Base-by-base conservation (phyloP, 2,888 invertebrate species). In the Lasioglossum lativentre region DNA sequence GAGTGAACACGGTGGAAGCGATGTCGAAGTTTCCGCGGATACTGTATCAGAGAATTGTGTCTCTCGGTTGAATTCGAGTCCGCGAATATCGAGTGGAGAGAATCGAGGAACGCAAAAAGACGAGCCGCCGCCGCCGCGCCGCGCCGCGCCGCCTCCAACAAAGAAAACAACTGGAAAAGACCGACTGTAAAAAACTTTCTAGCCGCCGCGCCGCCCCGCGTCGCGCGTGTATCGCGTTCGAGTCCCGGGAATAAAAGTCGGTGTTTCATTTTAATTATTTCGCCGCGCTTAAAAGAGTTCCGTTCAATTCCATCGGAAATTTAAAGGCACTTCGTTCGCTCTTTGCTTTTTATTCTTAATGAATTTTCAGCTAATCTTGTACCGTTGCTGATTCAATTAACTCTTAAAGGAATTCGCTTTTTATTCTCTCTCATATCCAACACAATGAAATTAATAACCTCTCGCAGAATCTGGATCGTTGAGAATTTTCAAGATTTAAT, bases 41-140 rank as follows among this genome's bases (percentile, higher is more conserved):
- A 38, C 27, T 30, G 75, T 63, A 40, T 75, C 34, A 40, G 63
- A 42, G 75, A 40, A 59, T 75, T 52, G 63, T 59, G 75, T 75
- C 59, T 40, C 75, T 34, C 59, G 38, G 40, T 75, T 75, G 75
- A 63, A 56, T 63, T 56, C 59, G 75, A 75, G 63, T 63, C 75
- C 63, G 23, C 75, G 59, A 75, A 75, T 75, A 75, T 75, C 75
- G 75, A 23, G 63, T 27, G 40, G 59, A 40, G 19, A 68, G 68
- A 38, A 68, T 38, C 16, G 66, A n/a, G 68, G 2, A 10, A 4
- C 38, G 68, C 23, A 68, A 68, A 68, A 68, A 68, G 68, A 40
- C 38, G 23, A 38, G 23, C 68, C 38, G 30, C 34, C 38, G 23
- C 5, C 68, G n/a, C n/a, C n/a, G n/a, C n/a, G n/a, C n/a, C n/a